Conservation (phyloP, 2,797 vertebrate genomes). For the Parotocinclus haroldoi region DNA sequence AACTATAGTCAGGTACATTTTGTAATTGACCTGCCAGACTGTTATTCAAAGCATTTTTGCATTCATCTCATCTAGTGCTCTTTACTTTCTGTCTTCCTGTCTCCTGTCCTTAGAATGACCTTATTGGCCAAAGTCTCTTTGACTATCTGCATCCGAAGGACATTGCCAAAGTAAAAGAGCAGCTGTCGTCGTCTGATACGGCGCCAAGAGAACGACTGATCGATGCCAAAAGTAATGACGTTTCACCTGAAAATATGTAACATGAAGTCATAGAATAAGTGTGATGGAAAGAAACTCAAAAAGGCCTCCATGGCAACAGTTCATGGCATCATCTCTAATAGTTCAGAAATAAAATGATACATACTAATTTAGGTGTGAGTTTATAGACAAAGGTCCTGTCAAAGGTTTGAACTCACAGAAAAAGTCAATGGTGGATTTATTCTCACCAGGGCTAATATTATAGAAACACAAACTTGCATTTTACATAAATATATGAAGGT, state of each 20-base stretch:
- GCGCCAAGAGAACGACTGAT: constrained; percentile 94
- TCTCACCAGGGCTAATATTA: too few species aligned
- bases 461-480: too few species aligned
- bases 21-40: background rate
- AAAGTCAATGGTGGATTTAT: too few species aligned
- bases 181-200: constrained; percentile 94
- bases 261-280: too few species aligned
- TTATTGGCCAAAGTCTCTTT: constrained; percentile 97
- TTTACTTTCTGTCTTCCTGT: background rate
- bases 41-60: background rate
- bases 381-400: too few species aligned
- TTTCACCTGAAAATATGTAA: background rate
- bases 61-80: background rate
- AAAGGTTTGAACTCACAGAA: too few species aligned
- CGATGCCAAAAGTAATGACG: constrained; percentile 90
- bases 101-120: constrained; percentile 79
- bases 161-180: constrained; percentile 99
- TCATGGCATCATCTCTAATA: too few species aligned
- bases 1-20: constrained; percentile 93
- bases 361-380: too few species aligned
- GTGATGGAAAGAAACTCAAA: too few species aligned
- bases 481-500: too few species aligned
- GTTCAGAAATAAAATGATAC: too few species aligned
- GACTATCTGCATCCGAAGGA: constrained; percentile 99
- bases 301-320: too few species aligned